These are phyloP conservation scores for Chirona hameri DNA, from an alignment of 2,888 invertebrate species.

Conservation along the genomic window DNA sequence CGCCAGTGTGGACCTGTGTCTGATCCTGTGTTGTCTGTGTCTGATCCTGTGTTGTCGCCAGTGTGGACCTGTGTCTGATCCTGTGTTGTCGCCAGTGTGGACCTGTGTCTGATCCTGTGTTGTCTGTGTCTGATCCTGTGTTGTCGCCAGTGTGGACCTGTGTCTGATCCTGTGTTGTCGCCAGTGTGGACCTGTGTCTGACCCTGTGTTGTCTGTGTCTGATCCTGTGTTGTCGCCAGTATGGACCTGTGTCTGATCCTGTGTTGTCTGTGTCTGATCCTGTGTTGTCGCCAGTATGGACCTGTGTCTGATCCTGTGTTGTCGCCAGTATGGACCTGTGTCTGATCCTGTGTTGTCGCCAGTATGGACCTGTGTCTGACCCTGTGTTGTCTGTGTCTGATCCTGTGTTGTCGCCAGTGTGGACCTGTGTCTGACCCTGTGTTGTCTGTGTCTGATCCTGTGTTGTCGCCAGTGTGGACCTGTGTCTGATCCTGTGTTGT, in stretches of 20 bases:
- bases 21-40: too few species aligned
- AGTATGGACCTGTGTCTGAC: too few species aligned
- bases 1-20: conserved; percentile 61
- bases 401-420: conserved; percentile 52
- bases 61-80: conserved; percentile 2
- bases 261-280: neutral
- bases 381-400: neutral
- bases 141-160: neutral
- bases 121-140: too few species aligned
- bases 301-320: conserved; percentile 50
- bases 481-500: conserved; percentile 28
- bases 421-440: conserved; percentile 53
- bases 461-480: neutral
- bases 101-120: conserved; percentile 51
- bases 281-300: conserved; percentile 55
- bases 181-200: conserved; percentile 61
- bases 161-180: conserved; percentile 29
- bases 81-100: conserved; percentile 53
- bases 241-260: too few species aligned
- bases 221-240: too few species aligned
- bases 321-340: too few species aligned
- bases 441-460: too few species aligned
- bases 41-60: too few species aligned
- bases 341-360: too few species aligned
- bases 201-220: too few species aligned